Base-by-base conservation (phyloP, 2,888 invertebrate species). In the Hyposoter dolosus region DNA sequence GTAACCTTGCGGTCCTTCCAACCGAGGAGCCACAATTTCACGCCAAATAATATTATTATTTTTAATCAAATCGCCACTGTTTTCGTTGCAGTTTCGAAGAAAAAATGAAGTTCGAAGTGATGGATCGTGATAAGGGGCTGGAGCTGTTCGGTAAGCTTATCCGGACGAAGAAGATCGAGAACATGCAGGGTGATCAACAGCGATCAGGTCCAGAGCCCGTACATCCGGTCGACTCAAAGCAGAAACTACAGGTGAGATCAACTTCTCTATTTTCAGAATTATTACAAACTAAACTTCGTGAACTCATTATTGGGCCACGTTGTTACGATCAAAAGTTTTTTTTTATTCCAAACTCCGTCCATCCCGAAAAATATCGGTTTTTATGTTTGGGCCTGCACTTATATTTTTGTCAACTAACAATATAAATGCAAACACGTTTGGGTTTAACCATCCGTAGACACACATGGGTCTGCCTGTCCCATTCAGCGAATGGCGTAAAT, bases 131-230 rank as follows among this genome's bases (percentile, higher is more conserved):
- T 83, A 95, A 96, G 92, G 96, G 97, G 74, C 95, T 97, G 92
- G 96, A 97, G 90, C 95, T 98, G 87, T 97, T 98, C 94, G 96
- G 97, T 82, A 98, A 97, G 94, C 95, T 98, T 88, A 98, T 98
- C 93, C 96, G 98, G 86, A 98, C 98, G 88, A 97, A 97, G 93
- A 97, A 98, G 93, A 96, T 97, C n/a, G 97, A 97, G 15, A 94
- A 95, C n/a, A 95, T 97, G 84, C 96, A 96, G 90, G 96, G 95
- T 80, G 94, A 94, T 68, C 92, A 91, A 82, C 85, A 89, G 40
- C 90, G 92, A 88, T 87, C 91, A 82, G 91, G 94, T 93, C 92
- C 92, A 93, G 95, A 88, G 88, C 94, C 82, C 87, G 94, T 79
- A 89, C 93, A 79, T 94, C 94, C 88, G 95, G 95, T 90, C 95